Base-by-base conservation (phyloP, 35 echinoderm and acorn worm genomes). In the Heliocidaris erythrogramma region DNA sequence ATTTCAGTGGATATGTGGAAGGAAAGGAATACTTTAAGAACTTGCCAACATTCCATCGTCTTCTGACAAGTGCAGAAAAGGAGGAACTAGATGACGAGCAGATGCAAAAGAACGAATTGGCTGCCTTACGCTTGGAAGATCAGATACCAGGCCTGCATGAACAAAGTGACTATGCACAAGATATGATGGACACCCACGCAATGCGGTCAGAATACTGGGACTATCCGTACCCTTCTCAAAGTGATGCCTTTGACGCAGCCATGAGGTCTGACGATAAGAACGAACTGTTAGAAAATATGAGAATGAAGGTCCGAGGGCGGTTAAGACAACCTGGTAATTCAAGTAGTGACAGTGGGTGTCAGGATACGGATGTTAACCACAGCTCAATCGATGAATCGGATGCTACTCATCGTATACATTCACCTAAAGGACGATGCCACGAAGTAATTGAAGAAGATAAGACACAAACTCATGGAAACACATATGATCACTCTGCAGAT, bases 11-110 rank as follows among this genome's bases (percentile, higher is more conserved):
- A 89, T 89, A 89, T 27, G 47, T 89, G 31, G 87, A 89, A 89
- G 87, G 87, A 14, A 89, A 35, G 87, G 87, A 89, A 89, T 89
- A 89, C 47, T 89, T 89, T 48, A 89, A 89, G 47, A 89, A 89
- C 47, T 48, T 89, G 31, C 87, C 87, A 89, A 89, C 87, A 48
- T 89, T 89, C 47, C 87, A 89, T 48, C 31, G 47, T 89, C 30
- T 89, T 2, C 9, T 89, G 87, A 89, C 31, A 89, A 89, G 87
- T 48, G 87, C 18, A 6, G 87, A 89, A 48, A 16, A 89, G 47
- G 65, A 78, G 65, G 65, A 78, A 78, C 65, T 78, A 27, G 65
- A 78, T 78, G 65, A 78, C 27, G 21, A 27, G 21, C 65, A 78
- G n/a, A n/a, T 17, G 7, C 21, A 78, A 18, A 78, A 27, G 65